Base-by-base conservation (phyloP, 2,113 vertebrate species). In the Vidua macroura region DNA sequence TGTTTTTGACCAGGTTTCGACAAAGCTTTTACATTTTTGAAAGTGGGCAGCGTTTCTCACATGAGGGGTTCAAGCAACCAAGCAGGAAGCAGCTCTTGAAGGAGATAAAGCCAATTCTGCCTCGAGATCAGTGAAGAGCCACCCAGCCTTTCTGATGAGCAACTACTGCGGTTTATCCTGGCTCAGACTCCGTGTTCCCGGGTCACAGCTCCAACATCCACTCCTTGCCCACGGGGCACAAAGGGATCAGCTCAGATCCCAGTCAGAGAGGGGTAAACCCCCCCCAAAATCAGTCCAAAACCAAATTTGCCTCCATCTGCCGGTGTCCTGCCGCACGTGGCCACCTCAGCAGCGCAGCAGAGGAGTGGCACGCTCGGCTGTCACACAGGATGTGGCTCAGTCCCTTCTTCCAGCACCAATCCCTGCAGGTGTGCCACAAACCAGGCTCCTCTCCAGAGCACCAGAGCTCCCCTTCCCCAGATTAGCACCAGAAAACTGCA, bases 201-300 rank as follows among this genome's bases (percentile, higher is more conserved):
- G 62, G 33, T 17, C 53, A 16, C 33, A 3, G 3, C 35, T 35
- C n/a, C 77, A 37, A 3, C 3, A 14, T 0, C 8, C 2, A 0
- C 31, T 13, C 41, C 52, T 48, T 13, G 52, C 12, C 56, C 58
- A 4, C 6, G 5, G 9, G 43, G 44, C 35, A 28, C 1, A 0
- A 22, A 72, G 44, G 31, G 73, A 31, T 23, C 25, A n/a, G 55
- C 25, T 46, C 81, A 68, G 35, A 13, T 69, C 27, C 12, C 62
- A 18, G 22, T 4, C 81, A 73, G 17, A 55, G 20, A 39, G 10
- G 10, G 59, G 17, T 9, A 8, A 41, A 80, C 14, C 23, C 13
- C 5, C 30, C 9, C 13, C 10, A 4, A 20, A 72, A 62, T 5
- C 30, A 23, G 31, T 2, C 43, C 59, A 39, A 86, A 63, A 53